Base-by-base conservation (phyloP, 2,888 invertebrate genomes). In the Andricus quercusramuli region DNA sequence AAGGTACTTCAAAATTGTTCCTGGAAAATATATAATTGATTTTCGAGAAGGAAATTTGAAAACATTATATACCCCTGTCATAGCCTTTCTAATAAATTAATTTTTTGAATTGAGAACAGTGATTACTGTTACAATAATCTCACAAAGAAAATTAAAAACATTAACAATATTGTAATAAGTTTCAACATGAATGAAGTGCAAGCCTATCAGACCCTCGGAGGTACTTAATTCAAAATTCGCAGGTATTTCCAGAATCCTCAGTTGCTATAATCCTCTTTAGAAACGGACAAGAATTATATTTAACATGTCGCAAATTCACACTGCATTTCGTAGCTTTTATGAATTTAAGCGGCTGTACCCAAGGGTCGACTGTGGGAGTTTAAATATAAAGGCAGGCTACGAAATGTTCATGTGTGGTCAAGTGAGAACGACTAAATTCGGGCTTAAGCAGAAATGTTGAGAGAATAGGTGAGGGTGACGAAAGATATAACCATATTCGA, bases 271-370 rank as follows among this genome's bases (percentile, higher is more conserved):
- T 79, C 82, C 79, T 51, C 78, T 82, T 59, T 77, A 56, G 68
- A 77, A 82, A 70, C 82, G 77, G 62, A 41, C 77, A 51, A 74
- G 80, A 80, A 82, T 78, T 82, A 79, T 80, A 77, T 82, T 70
- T 85, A 86, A 87, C 87, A 87, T 88, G 86, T 90, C 89, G 88
- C 89, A 90, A 89, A 90, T 90, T 89, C 89, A 88, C 90, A 87
- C 88, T 89, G 87, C 89, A 90, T 90, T 90, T 89, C 86, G 86
- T 86, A 86, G 87, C 89, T 85, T 88, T 90, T 89, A 90, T 90
- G 90, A 90, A 90, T 90, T 89, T 87, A 90, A 90, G 88, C 88
- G 85, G 79, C 59, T 59, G 77, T 62, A 77, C 47, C 64, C 67
- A 32, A 44, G 41, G 65, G 64, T 59, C 74, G 70, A 59, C 64